Evolutionary conservation across 1,140 invertebrate genomes (phyloP), one percentile per base, ranked within the genome.

Genomic region (Drosophila subpulchrella): DNA sequence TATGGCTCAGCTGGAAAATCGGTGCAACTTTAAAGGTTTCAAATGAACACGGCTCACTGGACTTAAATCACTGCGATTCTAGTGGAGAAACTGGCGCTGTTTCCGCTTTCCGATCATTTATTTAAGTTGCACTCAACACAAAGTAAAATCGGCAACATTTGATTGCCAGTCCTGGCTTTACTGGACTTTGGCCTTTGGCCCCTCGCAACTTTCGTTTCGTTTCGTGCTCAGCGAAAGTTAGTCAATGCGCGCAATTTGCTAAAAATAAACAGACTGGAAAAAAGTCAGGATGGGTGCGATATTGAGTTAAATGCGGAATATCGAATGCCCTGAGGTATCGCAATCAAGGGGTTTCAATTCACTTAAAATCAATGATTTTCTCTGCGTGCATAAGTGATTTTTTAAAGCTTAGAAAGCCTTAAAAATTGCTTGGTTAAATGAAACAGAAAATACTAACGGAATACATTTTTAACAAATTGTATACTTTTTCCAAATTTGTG

Each of bases 101-200:
- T 67, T 46, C 68, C 54, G 62, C 48, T 73, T 76, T 61, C 47
- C 63, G 54, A 78, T 78, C 60, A 74, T 78, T 67, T 82, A 66
- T 84, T 79, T 67, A 76, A 67, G 66, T 77, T 67, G 73, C 79
- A 81, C 78, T 74, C 67, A 81, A 73, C 58, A 78, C 65, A 71
- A 77, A 81, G 54, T 77, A 77, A 61, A 81, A 76, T 68, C 61
- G 57, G 68, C 68, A 81, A 67, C 66, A 75, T 70, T 82, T 75
- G 73, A 75, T 75, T 75, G 57, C 58, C 41, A 51, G 60, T 67
- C 32, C 57, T n/a, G 41, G 58, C 63, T 48, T 38, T 46, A 15
- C 58, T 50, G 39, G 10, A 48, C 36, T 41, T 44, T 65, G 44
- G 36, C 46, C 65, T 38, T 46, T 63, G 38, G 12, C 46, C 46